Evolutionary conservation across 2,797 vertebrate genomes (phyloP).

Genomic region (Trichosurus vulpecula): DNA sequence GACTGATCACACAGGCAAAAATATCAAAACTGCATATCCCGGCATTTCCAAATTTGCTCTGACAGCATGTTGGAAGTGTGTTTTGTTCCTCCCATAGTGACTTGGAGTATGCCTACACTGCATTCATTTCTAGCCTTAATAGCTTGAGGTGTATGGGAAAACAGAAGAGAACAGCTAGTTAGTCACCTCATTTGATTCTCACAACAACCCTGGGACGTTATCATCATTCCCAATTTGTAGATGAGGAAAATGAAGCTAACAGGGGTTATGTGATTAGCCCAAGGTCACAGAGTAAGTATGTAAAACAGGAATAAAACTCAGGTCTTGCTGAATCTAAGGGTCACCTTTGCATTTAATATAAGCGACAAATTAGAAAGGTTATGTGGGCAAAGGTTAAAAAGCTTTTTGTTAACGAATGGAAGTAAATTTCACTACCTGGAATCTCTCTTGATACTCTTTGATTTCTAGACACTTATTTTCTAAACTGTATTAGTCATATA

Average conservation of each 20-base stretch:
- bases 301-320: not conserved
- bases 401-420: not conserved
- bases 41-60: not conserved
- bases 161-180: not conserved
- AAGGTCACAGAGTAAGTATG: not conserved
- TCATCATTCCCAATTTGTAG: not conserved
- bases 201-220: not conserved
- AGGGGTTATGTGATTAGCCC: not conserved
- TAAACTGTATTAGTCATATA: not conserved
- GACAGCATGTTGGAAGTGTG: not conserved
- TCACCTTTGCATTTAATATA: not conserved
- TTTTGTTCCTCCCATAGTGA: not conserved
- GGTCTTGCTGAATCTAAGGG: not conserved
- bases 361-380: conserved; percentile 38
- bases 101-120: not conserved
- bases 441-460: not conserved
- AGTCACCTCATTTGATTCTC: not conserved
- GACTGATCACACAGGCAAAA: conserved; percentile 65
- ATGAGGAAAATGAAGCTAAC: not conserved
- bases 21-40: not conserved
- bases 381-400: conserved; percentile 28
- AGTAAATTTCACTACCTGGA: not conserved
- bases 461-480: not conserved
- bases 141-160: not conserved
- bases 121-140: not conserved